Evolutionary conservation across 92 coral and sea anemone species (phyloP), one percentile per base, ranked within the genome.

Genomic region (Bergia sp.): DNA sequence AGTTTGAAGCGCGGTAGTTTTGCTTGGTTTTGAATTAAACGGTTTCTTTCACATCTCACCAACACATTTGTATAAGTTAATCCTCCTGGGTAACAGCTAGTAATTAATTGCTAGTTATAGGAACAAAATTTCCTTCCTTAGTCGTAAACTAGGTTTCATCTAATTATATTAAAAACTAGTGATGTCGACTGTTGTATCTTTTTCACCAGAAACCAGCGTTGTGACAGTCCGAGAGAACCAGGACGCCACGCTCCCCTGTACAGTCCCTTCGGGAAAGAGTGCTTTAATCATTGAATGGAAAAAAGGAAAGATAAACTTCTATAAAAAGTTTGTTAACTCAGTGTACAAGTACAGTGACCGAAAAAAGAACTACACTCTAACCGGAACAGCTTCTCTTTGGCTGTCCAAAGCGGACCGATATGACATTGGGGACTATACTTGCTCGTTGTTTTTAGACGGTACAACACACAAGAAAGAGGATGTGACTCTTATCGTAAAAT

Each of bases 151-250:
- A 8, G 18, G 7, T 12, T 1, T 53, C 29, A 18, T 16, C 23
- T 7, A 20, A 23, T 16, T 61, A 7, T 15, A 18, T 50, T 53
- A 53, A 12, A 11, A 53, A 53, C 16, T 53, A 3, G 3, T 18
- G 58, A 53, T 10, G 58, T 3, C 13, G 58, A 53, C 58, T 21
- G 69, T 18, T 61, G 29, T 1, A 3, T 61, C 12, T 61, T 61
- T 61, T 61, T 21, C 23, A 2, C 20, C 66, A 84, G 87, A 23
- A 41, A 15, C 21, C n/a, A 50, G 18, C 15, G 43, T 39, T 0
- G 89, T 90, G 1, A 96, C 93, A 13, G 86, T 93, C 2, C 83
- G 41, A 66, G 97, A 94, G 76, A 94, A 95, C 23, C 79, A 94
- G 72, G 89, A 96, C 67, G 93, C 86, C 1, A 88, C 92, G 0